Conservation (phyloP, 53 echinoderm and acorn worm species). For the Patiria pectinifera region DNA sequence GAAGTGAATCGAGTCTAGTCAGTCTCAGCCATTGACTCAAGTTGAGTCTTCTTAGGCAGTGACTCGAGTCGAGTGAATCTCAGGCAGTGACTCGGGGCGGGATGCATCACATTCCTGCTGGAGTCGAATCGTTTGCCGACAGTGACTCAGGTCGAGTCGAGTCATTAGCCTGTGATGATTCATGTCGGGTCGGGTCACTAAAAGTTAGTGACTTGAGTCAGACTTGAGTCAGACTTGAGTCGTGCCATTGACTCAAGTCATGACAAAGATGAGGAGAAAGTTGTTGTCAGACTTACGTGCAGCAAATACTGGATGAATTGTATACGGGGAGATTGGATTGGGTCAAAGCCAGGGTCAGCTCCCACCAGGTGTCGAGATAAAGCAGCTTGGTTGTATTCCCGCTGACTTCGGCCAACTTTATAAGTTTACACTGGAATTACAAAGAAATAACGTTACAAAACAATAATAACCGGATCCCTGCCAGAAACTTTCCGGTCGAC, state of each 20-base stretch:
- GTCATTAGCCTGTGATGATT: too few species aligned
- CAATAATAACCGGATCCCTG: background rate
- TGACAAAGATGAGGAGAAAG: background rate
- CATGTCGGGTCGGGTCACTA: too few species aligned
- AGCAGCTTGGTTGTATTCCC: background rate
- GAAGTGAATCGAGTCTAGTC: too few species aligned
- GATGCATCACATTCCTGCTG: too few species aligned
- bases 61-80: too few species aligned
- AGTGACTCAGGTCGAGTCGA: too few species aligned
- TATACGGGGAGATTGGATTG: background rate
- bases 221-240: background rate
- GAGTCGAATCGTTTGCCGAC: too few species aligned
- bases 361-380: constrained; percentile 66
- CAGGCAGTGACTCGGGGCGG: too few species aligned
- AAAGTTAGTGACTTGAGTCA: too few species aligned
- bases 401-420: constrained; percentile 29
- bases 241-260: background rate
- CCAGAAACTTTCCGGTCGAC: too few species aligned
- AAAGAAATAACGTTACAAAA: background rate
- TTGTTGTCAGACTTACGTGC: constrained; percentile 19
- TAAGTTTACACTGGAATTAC: constrained; percentile 63
- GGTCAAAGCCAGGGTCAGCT: constrained; percentile 32
- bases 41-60: too few species aligned
- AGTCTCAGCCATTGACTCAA: too few species aligned
- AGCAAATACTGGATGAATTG: constrained; percentile 15